These are phyloP conservation scores for Manis crassicaudata DNA, from an alignment of 2,797 vertebrate genomes.

Conservation along the genomic window DNA sequence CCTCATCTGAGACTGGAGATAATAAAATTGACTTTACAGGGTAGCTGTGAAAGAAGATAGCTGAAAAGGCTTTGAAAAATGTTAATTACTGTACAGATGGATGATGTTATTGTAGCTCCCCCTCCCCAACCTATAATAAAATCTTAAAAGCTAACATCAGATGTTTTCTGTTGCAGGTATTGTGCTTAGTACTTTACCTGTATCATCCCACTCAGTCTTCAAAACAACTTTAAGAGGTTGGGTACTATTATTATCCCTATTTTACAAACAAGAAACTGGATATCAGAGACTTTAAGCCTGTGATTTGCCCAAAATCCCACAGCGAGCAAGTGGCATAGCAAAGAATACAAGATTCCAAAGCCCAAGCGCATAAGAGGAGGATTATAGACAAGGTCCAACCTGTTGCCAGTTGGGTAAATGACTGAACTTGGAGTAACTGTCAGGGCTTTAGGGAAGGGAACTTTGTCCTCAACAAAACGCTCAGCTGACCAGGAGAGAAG, in stretches of 20 bases:
- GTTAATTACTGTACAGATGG: not conserved
- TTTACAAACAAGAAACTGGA: slow-evolving; percentile 57
- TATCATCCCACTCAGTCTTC: slow-evolving; percentile 15
- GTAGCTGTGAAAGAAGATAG: not conserved
- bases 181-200: not conserved
- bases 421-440: not conserved
- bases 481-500: not conserved
- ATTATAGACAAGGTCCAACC: not conserved
- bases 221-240: slow-evolving; percentile 32
- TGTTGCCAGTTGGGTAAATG: not conserved
- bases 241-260: slow-evolving; percentile 31
- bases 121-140: not conserved
- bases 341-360: slow-evolving; percentile 32
- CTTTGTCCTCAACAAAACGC: not conserved
- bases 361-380: not conserved
- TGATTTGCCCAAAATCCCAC: slow-evolving; percentile 45
- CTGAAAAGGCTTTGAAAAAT: slow-evolving; percentile 6
- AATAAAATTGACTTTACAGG: not conserved
- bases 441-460: not conserved
- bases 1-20: slow-evolving; percentile 22
- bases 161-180: not conserved
- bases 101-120: not conserved
- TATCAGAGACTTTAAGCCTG: slow-evolving; percentile 19
- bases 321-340: not conserved
- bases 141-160: slow-evolving; percentile 4